Conservation (phyloP, 2,888 invertebrate species). For the Lysandra coridon region DNA sequence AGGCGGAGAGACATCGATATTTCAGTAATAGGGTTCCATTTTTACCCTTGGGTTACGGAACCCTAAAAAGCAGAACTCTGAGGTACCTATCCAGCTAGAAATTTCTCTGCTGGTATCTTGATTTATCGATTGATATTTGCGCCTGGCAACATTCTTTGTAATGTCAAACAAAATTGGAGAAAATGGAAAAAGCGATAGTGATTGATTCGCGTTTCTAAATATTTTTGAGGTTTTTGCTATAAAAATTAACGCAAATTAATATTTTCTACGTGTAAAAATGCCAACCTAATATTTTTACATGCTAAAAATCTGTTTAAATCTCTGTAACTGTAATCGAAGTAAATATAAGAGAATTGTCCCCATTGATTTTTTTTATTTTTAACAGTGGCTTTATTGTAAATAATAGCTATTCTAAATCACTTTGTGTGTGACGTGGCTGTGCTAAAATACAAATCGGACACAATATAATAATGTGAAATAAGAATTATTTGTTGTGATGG, state of each 20-base stretch:
- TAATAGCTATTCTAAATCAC: conserved; percentile 69
- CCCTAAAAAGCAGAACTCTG: too few relatives aligned
- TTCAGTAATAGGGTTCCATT: too few relatives aligned
- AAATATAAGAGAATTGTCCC: conserved; percentile 69
- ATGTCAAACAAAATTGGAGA: conserved; percentile 30
- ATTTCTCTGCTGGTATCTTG: not conserved
- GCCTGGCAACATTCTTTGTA: conserved; percentile 19
- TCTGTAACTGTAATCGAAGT: conserved; percentile 51
- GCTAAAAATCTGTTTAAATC: conserved; percentile 34
- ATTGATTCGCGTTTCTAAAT: conserved; percentile 23
- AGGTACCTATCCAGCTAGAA: too few relatives aligned
- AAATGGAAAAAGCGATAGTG: conserved; percentile 23
- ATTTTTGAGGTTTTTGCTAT: conserved; percentile 21
- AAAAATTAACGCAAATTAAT: not conserved
- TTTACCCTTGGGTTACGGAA: too few relatives aligned
- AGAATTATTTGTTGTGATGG: conserved; percentile 68
- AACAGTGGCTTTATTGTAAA: conserved; percentile 74
- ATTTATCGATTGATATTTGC: not conserved
- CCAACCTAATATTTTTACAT: conserved; percentile 3
- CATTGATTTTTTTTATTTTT: conserved; percentile 77
- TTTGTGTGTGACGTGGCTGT: conserved; percentile 66
- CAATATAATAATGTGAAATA: conserved; percentile 68
- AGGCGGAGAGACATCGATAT: too few relatives aligned
- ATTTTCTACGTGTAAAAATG: conserved; percentile 19
- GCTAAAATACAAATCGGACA: conserved; percentile 56